phyloP scores from a whole-genome alignment of 2,113 vertebrate species.

The Euleptes europaea region DNA sequence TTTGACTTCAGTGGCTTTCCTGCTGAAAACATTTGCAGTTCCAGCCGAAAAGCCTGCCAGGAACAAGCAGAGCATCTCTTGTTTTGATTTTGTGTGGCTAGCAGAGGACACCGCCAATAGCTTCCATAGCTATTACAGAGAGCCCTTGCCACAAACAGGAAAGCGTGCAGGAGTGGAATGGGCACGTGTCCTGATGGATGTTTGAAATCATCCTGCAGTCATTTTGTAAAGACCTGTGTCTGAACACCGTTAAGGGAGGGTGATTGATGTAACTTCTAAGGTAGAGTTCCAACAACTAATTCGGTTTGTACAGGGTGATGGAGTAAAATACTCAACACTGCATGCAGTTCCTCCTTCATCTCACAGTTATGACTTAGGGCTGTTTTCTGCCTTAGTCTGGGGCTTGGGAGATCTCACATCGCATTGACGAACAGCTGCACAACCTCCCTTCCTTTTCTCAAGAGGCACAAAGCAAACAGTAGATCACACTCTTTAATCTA shows the following conservation, averaged over 20 bases:
- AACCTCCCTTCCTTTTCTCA: background rate
- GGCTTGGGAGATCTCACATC: conserved; percentile 50
- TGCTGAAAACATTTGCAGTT: background rate
- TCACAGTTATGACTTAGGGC: conserved; percentile 34
- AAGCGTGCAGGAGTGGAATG: background rate
- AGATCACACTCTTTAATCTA: background rate
- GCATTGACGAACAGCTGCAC: conserved; percentile 37
- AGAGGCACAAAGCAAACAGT: background rate
- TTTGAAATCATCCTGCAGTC: background rate
- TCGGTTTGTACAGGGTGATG: background rate
- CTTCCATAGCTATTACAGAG: background rate
- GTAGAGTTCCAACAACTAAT: background rate
- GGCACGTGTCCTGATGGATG: background rate
- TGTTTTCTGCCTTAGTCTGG: conserved; percentile 36
- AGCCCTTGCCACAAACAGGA: background rate
- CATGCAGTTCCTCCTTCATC: conserved; percentile 38
- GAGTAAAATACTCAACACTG: conserved; percentile 28
- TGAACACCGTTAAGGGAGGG: background rate
- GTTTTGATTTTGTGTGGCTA: background rate
- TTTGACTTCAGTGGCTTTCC: background rate
- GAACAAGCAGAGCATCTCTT: background rate
- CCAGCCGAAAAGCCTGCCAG: background rate
- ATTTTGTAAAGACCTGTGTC: background rate
- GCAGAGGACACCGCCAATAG: background rate
- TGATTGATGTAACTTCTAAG: background rate